Evolutionary conservation across 2,113 vertebrate genomes (phyloP).

Genomic region (Lophotis ruficrista): DNA sequence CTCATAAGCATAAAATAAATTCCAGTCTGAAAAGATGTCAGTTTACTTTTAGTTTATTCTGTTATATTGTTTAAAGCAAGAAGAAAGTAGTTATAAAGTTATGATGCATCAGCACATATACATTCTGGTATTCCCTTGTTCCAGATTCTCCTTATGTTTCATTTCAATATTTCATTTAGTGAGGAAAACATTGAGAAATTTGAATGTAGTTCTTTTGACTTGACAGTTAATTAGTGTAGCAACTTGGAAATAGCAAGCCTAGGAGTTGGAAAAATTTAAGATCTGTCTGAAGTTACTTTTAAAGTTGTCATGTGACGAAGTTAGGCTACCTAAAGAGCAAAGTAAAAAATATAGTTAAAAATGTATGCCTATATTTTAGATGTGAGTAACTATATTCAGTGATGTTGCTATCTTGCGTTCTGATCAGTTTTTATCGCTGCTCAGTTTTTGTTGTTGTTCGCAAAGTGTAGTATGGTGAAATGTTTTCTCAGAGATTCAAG

Average conservation of each 20-base stretch:
- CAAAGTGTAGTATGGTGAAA: neutral
- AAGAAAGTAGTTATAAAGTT: neutral
- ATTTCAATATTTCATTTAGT: neutral
- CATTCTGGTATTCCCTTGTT: neutral
- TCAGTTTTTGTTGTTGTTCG: neutral
- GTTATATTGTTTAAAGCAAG: neutral
- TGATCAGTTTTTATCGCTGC: neutral
- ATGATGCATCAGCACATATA: neutral
- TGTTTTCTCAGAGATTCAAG: neutral
- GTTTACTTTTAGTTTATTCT: neutral
- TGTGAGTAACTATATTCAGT: neutral
- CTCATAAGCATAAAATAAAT: neutral
- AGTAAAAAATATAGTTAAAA: neutral
- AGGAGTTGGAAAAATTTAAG: neutral
- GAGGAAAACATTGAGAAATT: neutral
- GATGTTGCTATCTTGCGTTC: neutral
- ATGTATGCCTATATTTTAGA: neutral
- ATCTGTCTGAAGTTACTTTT: neutral
- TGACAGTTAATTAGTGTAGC: neutral
- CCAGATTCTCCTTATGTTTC: neutral
- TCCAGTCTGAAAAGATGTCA: neutral
- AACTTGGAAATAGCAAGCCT: neutral
- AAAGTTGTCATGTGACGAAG: neutral
- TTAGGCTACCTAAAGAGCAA: neutral
- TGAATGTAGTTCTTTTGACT: neutral